Conservation (phyloP, 2,797 vertebrate genomes). For the Danio albolineatus region DNA sequence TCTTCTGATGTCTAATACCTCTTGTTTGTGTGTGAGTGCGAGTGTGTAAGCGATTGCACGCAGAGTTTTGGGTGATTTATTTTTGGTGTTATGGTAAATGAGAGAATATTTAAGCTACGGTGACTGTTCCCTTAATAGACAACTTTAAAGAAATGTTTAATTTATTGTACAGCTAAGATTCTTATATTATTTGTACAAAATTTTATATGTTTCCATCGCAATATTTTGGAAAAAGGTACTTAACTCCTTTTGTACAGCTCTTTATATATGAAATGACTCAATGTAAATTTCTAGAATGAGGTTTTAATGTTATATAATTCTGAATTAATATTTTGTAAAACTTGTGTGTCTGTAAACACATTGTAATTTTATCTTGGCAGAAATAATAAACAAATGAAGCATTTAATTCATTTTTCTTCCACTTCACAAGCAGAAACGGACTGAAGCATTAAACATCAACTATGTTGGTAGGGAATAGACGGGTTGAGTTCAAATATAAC, state of each 20-base stretch:
- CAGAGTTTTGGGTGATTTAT: slow-evolving; percentile 29
- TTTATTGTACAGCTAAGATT: slow-evolving; percentile 67
- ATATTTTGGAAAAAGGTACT: slow-evolving; percentile 69
- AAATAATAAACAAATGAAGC: slow-evolving; percentile 69
- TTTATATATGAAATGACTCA: slow-evolving; percentile 53
- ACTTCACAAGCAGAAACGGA: not conserved
- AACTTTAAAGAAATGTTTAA: slow-evolving; percentile 58
- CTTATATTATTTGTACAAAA: slow-evolving; percentile 67
- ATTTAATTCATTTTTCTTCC: not conserved
- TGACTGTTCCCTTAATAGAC: slow-evolving; percentile 46
- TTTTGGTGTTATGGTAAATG: slow-evolving; percentile 41
- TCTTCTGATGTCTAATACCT: slow-evolving; percentile 32
- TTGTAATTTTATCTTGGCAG: slow-evolving; percentile 58
- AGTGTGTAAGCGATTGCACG: slow-evolving; percentile 30
- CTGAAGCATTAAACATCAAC: not conserved
- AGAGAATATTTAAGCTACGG: slow-evolving; percentile 39
- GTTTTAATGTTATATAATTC: slow-evolving; percentile 56
- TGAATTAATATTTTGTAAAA: slow-evolving; percentile 72
- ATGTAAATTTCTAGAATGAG: slow-evolving; percentile 62
- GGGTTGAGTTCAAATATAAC: too few relatives aligned
- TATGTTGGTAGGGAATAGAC: too few relatives aligned
- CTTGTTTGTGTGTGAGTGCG: slow-evolving; percentile 11
- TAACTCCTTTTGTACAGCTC: slow-evolving; percentile 62
- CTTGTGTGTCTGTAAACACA: slow-evolving; percentile 58
- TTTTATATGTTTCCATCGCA: slow-evolving; percentile 59